Evolutionary conservation across 2,113 vertebrate genomes (phyloP).

Genomic region (Melanotaenia duboulayi): DNA sequence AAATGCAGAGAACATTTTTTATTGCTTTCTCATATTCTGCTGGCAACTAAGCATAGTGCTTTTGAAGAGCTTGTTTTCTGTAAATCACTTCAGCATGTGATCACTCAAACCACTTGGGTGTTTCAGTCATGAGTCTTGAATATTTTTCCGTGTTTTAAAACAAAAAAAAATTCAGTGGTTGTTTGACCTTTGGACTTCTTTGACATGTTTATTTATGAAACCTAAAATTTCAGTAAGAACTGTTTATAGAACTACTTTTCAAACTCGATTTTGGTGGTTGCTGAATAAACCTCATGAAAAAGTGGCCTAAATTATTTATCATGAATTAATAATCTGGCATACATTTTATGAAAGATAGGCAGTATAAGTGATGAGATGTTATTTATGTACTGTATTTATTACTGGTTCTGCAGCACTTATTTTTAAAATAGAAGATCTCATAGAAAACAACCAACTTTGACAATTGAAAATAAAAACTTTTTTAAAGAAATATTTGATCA

Average conservation of each 20-base stretch:
- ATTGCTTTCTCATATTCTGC: constrained; percentile 44
- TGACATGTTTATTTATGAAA: constrained; percentile 70
- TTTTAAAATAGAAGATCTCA: neutral
- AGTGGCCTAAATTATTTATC: neutral
- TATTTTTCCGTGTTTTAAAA: constrained; percentile 56
- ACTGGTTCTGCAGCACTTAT: neutral
- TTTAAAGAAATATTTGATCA: no score
- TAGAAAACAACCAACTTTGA: neutral
- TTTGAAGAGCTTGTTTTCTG: constrained; percentile 28
- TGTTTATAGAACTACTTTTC: constrained; percentile 24
- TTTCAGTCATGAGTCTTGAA: constrained; percentile 40
- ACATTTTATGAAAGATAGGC: neutral
- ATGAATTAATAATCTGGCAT: constrained; percentile 20
- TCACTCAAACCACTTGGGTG: constrained; percentile 37
- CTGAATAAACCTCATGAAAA: constrained; percentile 21
- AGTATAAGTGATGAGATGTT: neutral
- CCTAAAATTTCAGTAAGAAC: constrained; percentile 28
- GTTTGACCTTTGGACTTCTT: constrained; percentile 61
- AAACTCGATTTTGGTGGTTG: constrained; percentile 25
- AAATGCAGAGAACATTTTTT: constrained; percentile 45
- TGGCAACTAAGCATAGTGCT: constrained; percentile 40
- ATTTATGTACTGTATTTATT: no score
- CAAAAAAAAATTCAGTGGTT: constrained; percentile 48
- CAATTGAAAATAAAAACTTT: no score
- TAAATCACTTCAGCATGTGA: constrained; percentile 61